These are phyloP conservation scores for Caiman crocodilus DNA, from an alignment of 2,797 vertebrate genomes.

Conservation along the genomic window DNA sequence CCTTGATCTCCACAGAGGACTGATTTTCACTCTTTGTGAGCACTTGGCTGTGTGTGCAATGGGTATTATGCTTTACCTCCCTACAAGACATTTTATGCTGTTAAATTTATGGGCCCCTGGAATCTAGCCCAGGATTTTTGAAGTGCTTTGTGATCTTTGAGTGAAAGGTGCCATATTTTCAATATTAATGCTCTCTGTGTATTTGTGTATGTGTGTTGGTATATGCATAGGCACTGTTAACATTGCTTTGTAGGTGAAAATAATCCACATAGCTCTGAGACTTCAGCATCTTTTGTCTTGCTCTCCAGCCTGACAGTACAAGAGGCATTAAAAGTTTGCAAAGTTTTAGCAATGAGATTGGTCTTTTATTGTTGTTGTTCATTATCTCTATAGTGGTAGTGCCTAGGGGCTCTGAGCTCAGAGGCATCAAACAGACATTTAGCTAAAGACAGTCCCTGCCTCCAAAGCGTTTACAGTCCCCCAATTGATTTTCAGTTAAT, in stretches of 20 bases:
- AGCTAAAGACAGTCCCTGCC: background rate
- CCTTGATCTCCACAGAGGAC: background rate
- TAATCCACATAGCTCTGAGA: background rate
- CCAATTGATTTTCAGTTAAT: background rate
- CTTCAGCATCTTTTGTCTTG: background rate
- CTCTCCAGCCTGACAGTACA: background rate
- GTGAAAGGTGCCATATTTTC: background rate
- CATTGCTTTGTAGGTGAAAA: background rate
- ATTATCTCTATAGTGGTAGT: background rate
- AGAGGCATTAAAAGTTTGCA: background rate
- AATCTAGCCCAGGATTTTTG: background rate
- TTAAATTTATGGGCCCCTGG: background rate
- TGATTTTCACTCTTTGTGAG: background rate
- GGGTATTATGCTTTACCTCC: background rate
- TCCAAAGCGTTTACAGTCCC: background rate
- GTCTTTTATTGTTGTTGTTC: background rate
- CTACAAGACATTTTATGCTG: background rate
- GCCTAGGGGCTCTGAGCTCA: background rate
- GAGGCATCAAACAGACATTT: background rate
- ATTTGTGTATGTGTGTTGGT: background rate
- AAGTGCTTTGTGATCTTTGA: background rate
- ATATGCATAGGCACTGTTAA: background rate
- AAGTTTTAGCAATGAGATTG: fast-evolving
- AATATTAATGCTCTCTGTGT: background rate
- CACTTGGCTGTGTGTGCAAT: background rate